Evolutionary conservation across 1,140 invertebrate genomes (phyloP).

Genomic region (Pseudomyrmex concolor): DNA sequence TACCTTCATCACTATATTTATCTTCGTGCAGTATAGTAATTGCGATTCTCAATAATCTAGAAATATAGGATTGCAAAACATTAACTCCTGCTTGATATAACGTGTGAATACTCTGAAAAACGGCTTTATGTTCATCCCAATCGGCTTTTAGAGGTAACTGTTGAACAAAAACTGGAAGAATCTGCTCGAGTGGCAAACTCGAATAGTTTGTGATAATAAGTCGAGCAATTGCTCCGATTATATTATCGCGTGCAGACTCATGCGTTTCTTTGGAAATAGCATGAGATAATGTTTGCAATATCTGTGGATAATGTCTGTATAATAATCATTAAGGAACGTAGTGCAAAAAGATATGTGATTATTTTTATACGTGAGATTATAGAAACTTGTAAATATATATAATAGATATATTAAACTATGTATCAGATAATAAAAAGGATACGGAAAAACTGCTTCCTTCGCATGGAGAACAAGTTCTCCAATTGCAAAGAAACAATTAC

Average conservation of each 20-base stretch:
- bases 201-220: constrained; percentile 89
- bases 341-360: too few species aligned
- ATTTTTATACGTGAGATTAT: too few species aligned
- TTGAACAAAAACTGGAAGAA: constrained; percentile 90
- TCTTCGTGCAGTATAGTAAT: constrained; percentile 85
- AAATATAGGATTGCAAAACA: constrained; percentile 85
- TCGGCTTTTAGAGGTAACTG: constrained; percentile 91
- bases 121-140: constrained; percentile 90
- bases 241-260: constrained; percentile 89
- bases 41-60: constrained; percentile 85
- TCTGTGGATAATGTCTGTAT: constrained; percentile 86
- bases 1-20: constrained; percentile 83
- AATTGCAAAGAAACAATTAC: constrained; percentile 91
- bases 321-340: constrained; percentile 67
- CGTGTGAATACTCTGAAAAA: constrained; percentile 88
- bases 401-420: background rate
- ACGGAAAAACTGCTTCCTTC: constrained; percentile 87
- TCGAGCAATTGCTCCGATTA: constrained; percentile 91
- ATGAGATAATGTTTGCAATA: constrained; percentile 89
- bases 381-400: background rate
- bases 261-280: constrained; percentile 88
- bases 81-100: constrained; percentile 87
- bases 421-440: constrained; percentile 82
- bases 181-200: constrained; percentile 88
- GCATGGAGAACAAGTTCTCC: constrained; percentile 90